phyloP scores from a whole-genome alignment of 2,888 invertebrate genomes.

The Chromoteleia sp. region DNA sequence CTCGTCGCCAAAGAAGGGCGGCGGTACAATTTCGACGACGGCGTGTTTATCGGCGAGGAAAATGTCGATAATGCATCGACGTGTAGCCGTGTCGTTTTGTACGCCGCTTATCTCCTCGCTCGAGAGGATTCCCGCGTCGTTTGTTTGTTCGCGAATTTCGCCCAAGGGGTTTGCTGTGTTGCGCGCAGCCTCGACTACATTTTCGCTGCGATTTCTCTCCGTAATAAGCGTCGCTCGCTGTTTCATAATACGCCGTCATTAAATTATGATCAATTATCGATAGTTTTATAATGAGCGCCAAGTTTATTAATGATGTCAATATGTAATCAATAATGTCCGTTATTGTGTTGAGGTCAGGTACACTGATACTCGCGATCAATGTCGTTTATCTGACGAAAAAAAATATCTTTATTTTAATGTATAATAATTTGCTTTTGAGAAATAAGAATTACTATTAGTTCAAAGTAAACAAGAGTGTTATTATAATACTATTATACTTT shows the following conservation, averaged over 20 bases:
- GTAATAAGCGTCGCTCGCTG: conserved; percentile 16
- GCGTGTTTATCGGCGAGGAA: conserved; percentile 38
- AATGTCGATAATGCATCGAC: conserved; percentile 39
- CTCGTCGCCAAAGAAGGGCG: conserved; percentile 4
- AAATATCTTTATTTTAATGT: no score
- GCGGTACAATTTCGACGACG: conserved; percentile 27
- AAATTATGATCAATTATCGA: conserved; percentile 44
- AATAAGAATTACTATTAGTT: no score
- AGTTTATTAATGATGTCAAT: conserved; percentile 45
- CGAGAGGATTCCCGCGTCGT: conserved; percentile 30
- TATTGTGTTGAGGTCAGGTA: conserved; percentile 40
- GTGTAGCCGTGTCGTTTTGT: conserved; percentile 28
- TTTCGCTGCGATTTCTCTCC: conserved; percentile 37
- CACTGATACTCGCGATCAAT: conserved; percentile 21
- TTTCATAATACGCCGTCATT: conserved; percentile 44
- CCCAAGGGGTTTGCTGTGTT: conserved; percentile 38
- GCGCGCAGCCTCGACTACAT: conserved; percentile 19
- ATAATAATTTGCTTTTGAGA: no score
- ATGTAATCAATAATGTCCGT: conserved; percentile 18
- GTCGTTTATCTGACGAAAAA: conserved; percentile 3
- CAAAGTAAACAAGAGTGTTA: no score
- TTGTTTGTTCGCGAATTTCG: conserved; percentile 47
- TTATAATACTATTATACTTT: no score
- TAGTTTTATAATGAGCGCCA: conserved; percentile 20
- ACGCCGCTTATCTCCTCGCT: conserved; percentile 42